Percentiles rank a stretch among this genome's conserved stretches.
phyloP scores from a whole-genome alignment of 53 echinoderm and acorn worm genomes.

The Pentamera pediparva region DNA sequence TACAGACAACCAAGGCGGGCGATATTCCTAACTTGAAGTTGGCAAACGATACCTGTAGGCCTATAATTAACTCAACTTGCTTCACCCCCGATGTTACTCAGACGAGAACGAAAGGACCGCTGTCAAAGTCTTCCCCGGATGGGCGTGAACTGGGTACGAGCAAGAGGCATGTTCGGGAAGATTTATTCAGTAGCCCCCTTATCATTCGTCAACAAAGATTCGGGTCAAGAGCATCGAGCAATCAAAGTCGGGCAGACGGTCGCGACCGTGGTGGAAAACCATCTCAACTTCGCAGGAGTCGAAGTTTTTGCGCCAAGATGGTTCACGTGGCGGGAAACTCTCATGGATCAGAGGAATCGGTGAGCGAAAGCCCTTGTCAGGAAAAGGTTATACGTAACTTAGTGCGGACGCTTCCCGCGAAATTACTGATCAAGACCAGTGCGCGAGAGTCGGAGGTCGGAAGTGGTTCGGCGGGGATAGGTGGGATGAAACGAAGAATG shows the following conservation, averaged over 20 bases:
- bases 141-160: background rate
- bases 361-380: slow-evolving; percentile 21
- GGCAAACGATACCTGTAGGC: too few species aligned
- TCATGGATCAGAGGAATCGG: background rate
- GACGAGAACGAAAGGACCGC: too few species aligned
- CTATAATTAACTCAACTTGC: too few species aligned
- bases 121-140: too few species aligned
- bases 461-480: slow-evolving; percentile 33
- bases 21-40: too few species aligned
- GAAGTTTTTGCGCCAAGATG: background rate
- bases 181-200: slow-evolving; percentile 19
- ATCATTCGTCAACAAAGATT: background rate
- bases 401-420: slow-evolving; percentile 59
- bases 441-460: slow-evolving; percentile 64
- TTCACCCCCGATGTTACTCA: too few species aligned
- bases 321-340: background rate
- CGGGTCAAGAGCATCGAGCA: background rate
- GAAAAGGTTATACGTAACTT: slow-evolving; percentile 58
- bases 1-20: too few species aligned
- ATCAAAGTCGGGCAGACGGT: background rate
- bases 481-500: slow-evolving; percentile 35
- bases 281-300: background rate
- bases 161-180: background rate
- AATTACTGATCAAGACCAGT: slow-evolving; percentile 58
- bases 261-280: background rate